These are phyloP conservation scores for Sarcoramphus papa DNA, from an alignment of 2,797 vertebrate species.

Conservation along the genomic window DNA sequence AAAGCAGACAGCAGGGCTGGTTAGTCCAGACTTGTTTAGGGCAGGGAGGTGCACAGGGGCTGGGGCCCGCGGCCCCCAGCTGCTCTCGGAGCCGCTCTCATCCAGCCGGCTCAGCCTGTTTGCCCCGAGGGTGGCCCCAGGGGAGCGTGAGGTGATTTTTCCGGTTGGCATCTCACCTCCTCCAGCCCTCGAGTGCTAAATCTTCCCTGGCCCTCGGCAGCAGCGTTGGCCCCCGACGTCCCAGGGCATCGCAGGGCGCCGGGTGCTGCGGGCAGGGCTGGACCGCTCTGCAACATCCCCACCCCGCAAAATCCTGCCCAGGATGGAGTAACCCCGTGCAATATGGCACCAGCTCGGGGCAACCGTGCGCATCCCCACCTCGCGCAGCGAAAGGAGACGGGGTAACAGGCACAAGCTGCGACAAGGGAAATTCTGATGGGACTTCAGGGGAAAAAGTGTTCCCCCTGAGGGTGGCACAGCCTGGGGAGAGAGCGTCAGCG, in stretches of 20 bases:
- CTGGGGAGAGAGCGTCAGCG: not conserved
- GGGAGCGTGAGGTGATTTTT: not conserved
- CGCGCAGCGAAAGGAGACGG: rapidly evolving
- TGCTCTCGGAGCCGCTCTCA: not conserved
- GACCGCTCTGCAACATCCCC: not conserved
- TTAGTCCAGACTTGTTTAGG: not conserved
- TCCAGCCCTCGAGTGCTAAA: not conserved
- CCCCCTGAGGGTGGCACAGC: not conserved
- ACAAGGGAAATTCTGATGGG: not conserved
- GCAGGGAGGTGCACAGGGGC: not conserved
- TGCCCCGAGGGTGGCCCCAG: not conserved
- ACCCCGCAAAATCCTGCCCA: not conserved
- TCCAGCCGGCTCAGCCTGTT: not conserved
- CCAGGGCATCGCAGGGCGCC: not conserved
- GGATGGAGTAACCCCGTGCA: not conserved
- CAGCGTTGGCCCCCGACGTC: rapidly evolving
- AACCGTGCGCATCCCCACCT: rapidly evolving
- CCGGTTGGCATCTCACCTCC: not conserved
- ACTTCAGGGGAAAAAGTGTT: not conserved
- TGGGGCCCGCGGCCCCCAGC: not conserved
- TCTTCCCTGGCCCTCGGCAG: not conserved
- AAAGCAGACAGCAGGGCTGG: not conserved
- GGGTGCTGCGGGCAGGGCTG: not conserved
- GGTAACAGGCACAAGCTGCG: not conserved
- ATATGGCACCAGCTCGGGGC: not conserved